Evolutionary conservation across 2,888 invertebrate species (phyloP), one percentile per base, ranked within the genome.

Genomic region (Cyrtodaria siliqua): DNA sequence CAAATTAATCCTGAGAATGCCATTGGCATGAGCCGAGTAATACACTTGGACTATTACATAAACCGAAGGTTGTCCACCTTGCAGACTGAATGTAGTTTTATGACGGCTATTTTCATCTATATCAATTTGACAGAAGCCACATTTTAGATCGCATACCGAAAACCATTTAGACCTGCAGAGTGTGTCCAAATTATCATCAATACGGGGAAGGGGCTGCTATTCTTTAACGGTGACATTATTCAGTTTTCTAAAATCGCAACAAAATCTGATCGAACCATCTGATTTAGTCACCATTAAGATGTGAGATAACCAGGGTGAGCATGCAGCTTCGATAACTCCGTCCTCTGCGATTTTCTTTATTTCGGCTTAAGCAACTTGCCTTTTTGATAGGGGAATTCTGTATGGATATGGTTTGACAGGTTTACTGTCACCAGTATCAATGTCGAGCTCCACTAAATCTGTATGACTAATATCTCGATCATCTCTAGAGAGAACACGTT

Each of bases 271-370:
- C 12, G 33, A 33, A 8, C 6, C 4, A 33, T 33, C 33, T 4
- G 33, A 12, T 33, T 33, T 33, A 33, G 33, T 33, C 6, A 33
- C 4, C 33, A 33, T 33, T 33, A 33, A 33, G 33, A 33, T 33
- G 33, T 4, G 33, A 33, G 12, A 33, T 33, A 33, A 33, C 33
- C 33, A 8, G 4, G 33, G 33, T 8, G 33, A 33, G 12, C 4
- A 33, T 8, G 33, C 33, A 33, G 33, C 6, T 33, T 33, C 33
- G 33, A 33, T 33, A 33, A 33, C 33, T 33, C 33, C 33, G 8
- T 49, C 56, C 12, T 59, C 64, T 27, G 38, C 49, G 64, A 33
- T 33, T 33, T 33, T 33, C 33, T 33, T 33, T 33, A 33, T 33
- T 33, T 33, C 33, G 4, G 33, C 33, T 33, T 33, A 8, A 33